Evolutionary conservation across 2,113 vertebrate genomes (phyloP).

Genomic region (Desmodus rotundus): DNA sequence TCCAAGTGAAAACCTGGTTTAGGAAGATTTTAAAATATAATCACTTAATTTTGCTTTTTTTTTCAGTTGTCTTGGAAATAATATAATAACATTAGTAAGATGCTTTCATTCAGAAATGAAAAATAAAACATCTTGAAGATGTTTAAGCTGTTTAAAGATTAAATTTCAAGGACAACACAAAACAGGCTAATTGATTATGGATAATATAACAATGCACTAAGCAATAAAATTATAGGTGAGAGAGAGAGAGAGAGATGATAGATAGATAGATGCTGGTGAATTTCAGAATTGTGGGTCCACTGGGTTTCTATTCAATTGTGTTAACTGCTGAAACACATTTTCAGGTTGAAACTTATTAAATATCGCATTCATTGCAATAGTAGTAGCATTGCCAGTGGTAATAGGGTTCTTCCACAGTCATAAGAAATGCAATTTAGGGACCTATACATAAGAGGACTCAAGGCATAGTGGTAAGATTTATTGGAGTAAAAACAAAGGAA

Average conservation of each 20-base stretch:
- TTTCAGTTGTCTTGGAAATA: conserved; percentile 41
- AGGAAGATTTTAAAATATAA: conserved; percentile 29
- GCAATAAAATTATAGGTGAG: not conserved
- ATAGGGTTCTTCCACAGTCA: too few relatives aligned
- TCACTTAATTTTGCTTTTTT: conserved; percentile 13
- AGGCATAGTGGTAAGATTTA: not conserved
- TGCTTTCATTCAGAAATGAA: not conserved
- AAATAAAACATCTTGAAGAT: not conserved
- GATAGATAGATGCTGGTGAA: not conserved
- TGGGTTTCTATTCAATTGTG: not conserved
- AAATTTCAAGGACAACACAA: not conserved
- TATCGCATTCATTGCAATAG: not conserved
- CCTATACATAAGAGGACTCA: not conserved
- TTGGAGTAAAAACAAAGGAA: not conserved
- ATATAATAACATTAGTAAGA: not conserved
- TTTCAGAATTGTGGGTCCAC: not conserved
- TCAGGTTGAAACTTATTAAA: not conserved
- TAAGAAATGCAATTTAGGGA: not conserved
- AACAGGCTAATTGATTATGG: not conserved
- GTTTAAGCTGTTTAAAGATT: not conserved
- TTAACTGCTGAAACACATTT: not conserved
- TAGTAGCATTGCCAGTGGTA: not conserved
- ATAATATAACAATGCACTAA: not conserved
- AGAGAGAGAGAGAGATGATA: not conserved
- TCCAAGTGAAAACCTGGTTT: not conserved